Evolutionary conservation across 2,113 vertebrate species (phyloP).

Genomic region (Stigmatopora argus): DNA sequence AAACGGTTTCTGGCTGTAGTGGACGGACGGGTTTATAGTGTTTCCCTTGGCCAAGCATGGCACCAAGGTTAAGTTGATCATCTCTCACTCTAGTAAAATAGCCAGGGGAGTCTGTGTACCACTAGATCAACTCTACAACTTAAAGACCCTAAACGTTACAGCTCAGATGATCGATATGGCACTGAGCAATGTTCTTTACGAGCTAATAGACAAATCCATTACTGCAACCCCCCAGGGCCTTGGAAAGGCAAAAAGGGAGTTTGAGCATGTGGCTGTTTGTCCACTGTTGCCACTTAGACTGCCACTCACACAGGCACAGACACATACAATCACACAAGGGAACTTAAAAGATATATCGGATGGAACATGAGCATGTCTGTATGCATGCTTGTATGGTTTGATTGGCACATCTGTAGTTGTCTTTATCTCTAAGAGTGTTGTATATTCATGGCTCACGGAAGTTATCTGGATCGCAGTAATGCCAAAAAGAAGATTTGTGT

Average conservation of each 20-base stretch:
- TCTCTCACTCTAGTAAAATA: constrained; percentile 71
- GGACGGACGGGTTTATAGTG: constrained; percentile 62
- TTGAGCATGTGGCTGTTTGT: constrained; percentile 50
- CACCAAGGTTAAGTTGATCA: constrained; percentile 69
- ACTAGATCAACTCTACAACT: constrained; percentile 75
- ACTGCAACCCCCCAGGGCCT: constrained; percentile 59
- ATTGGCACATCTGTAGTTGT: constrained; percentile 38
- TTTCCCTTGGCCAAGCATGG: constrained; percentile 61
- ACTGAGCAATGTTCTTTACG: constrained; percentile 76
- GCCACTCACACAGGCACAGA: constrained; percentile 10
- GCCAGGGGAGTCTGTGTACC: constrained; percentile 69
- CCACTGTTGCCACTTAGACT: constrained; percentile 55
- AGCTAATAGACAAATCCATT: constrained; percentile 78
- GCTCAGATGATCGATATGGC: constrained; percentile 73
- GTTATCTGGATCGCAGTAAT: constrained; percentile 31
- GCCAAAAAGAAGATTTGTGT: constrained; percentile 54
- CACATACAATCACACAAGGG: constrained; percentile 25
- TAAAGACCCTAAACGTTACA: constrained; percentile 75
- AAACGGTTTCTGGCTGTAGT: constrained; percentile 54
- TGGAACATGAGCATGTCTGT: constrained; percentile 13
- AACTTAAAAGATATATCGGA: constrained; percentile 17
- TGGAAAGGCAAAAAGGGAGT: constrained; percentile 47
- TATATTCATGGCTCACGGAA: constrained; percentile 28
- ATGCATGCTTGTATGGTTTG: constrained; percentile 16
- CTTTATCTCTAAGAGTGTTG: constrained; percentile 36